Base-by-base conservation (phyloP, 2,888 invertebrate genomes). In the Polydrusus cervinus region DNA sequence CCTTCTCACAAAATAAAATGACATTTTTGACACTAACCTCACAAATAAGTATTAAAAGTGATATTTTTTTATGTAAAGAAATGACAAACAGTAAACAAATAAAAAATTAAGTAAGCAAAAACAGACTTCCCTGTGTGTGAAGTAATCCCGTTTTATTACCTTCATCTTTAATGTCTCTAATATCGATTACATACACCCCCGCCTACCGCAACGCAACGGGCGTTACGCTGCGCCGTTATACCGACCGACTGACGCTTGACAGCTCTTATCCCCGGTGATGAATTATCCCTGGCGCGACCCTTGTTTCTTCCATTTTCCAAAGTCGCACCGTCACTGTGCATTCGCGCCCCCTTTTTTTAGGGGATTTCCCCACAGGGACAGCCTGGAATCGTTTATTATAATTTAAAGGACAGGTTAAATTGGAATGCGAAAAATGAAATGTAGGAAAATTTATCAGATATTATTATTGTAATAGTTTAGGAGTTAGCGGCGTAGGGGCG, bases 131-230 rank as follows among this genome's bases (percentile, higher is more conserved):
- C 34, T 34, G 6, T 34, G 8, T 34, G 34, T 34, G 10, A 34
- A 34, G 34, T 34, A 34, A 34, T 34, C 34, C 34, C 34, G 34
- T 7, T 51, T 20, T 20, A 51, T 55, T 55, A 55, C 47, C 47
- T 60, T 40, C 25, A 30, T 11, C 25, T 53, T 18, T 7, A 60
- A 60, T 38, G 16, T 38, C 16, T 60, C 11, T 60, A 51, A 67
- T 61, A 73, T 73, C 73, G 73, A 73, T 57, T 47, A 30, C 49
- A 11, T 34, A 25, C 66, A 61, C 67, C 74, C 64, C 69, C 68
- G 47, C 69, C 74, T 74, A 74, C 74, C 74, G 64, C 74, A 74
- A 74, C 53, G 69, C 69, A 69, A 25, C 34, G 57, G 49, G 64
- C 57, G 69, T 74, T 74, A 60, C 38, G 57, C 57, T 38, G 25